phyloP scores from a whole-genome alignment of 2,888 invertebrate genomes.

The Dolichomitus sp. region DNA sequence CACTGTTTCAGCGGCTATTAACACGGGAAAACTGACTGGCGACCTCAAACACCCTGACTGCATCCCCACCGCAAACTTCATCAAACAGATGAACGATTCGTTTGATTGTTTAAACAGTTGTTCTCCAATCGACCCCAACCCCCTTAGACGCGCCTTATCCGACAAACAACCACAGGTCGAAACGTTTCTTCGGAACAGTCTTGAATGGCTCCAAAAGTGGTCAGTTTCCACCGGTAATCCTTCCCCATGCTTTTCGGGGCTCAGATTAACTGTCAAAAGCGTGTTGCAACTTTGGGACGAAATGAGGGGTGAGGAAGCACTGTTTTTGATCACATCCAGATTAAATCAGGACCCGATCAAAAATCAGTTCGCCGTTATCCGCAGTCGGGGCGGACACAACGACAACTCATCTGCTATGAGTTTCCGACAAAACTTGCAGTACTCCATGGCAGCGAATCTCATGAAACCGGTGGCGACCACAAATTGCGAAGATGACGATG shows the following conservation, averaged over 20 bases:
- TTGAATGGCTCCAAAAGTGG: not conserved
- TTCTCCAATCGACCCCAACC: slow-evolving; percentile 29
- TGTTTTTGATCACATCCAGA: too few species aligned
- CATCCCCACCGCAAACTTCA: slow-evolving; percentile 67
- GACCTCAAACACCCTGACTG: slow-evolving; percentile 59
- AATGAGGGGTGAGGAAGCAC: too few species aligned
- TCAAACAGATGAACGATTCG: slow-evolving; percentile 67
- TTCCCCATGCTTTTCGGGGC: not conserved
- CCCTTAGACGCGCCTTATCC: slow-evolving; percentile 46
- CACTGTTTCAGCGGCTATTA: slow-evolving; percentile 66
- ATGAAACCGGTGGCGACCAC: too few species aligned
- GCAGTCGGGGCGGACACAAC: too few species aligned
- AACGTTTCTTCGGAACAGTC: not conserved
- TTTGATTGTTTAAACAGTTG: slow-evolving; percentile 68
- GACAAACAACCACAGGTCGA: slow-evolving; percentile 42
- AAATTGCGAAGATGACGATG: too few species aligned
- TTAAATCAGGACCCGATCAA: too few species aligned
- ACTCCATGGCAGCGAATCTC: too few species aligned
- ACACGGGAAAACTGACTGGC: slow-evolving; percentile 57
- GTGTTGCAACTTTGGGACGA: too few species aligned
- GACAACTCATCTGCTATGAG: too few species aligned
- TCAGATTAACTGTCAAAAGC: not conserved
- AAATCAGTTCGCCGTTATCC: too few species aligned
- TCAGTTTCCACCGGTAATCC: not conserved
- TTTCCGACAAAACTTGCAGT: too few species aligned